Percentiles rank a stretch among this genome's conserved stretches.
phyloP scores from a whole-genome alignment of 2,797 vertebrate genomes.

The Lagorchestes hirsutus region DNA sequence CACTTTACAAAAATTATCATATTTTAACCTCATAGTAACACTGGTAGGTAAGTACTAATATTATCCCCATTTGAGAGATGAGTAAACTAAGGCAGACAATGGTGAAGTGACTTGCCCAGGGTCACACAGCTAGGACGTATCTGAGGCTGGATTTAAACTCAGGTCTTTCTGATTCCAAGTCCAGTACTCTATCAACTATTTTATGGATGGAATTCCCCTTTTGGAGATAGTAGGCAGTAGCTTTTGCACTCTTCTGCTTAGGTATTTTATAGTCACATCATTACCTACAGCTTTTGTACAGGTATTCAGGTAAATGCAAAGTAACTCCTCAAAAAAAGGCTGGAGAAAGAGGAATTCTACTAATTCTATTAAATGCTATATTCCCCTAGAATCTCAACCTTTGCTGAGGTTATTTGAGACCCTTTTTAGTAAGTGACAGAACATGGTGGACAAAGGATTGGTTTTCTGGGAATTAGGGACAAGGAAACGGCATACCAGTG shows the following conservation, averaged over 20 bases:
- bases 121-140: neutral
- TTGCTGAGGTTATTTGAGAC: neutral
- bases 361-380: neutral
- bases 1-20: neutral
- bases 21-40: no score
- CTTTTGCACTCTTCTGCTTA: neutral
- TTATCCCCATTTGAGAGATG: neutral
- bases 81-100: neutral
- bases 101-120: neutral
- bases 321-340: neutral
- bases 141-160: neutral
- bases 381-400: neutral
- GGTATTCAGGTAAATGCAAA: neutral
- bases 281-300: neutral
- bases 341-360: neutral
- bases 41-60: neutral
- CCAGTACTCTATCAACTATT: neutral
- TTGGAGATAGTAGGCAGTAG: neutral
- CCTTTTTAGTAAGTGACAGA: neutral
- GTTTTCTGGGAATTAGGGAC: neutral
- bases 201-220: neutral
- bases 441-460: neutral
- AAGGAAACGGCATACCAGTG: neutral
- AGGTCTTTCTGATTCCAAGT: neutral
- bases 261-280: neutral